Base-by-base conservation (phyloP, 2,797 vertebrate species). In the Cuniculus paca region DNA sequence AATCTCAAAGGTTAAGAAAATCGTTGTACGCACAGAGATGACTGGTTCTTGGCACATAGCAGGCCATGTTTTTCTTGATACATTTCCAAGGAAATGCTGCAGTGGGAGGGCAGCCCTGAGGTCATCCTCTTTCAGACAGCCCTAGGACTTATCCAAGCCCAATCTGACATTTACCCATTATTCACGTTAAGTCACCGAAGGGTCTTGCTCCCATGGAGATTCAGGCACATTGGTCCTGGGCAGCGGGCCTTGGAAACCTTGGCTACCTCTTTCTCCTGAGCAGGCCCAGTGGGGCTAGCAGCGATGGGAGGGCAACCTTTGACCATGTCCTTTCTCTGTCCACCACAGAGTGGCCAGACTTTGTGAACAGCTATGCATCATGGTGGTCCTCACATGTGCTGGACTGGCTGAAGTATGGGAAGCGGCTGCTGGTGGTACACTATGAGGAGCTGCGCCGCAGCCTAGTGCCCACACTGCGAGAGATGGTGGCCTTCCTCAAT, bases 311-410 rank as follows among this genome's bases (percentile, higher is more conserved):
- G 34, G 31, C 36, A 2, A 0, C 6, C 24, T 19, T 80, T 93
- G 70, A 96, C 48, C 1, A 10, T 2, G 0, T 22, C 22, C 5
- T 36, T 14, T 54, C 22, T 91, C 28, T 93, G 68, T 92, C 0
- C 9, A 0, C 90, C 6, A 22, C 77, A 98, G 99, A 99, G 88
- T 99, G 99, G 99, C 99, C 99, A 0, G 99, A 99, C 28, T 99
- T 99, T 1, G 99, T 99, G 50, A 99, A 98, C 98, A 99, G 99
- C 98, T 99, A 99, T 0, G 99, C 99, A 1, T 99, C 99, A 0
- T 99, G 99, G 99, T 99, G 99, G 99, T 99, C 99, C 0, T 99
- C 99, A 7, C 99, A 99, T 0, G 99, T 99, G 4, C 98, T 99
- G 82, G 99, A 99, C 98, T 99, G 99, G 99, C 98, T 99, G 52